Evolutionary conservation across 2,113 vertebrate genomes (phyloP).

Genomic region (Tachysurus vachellii): DNA sequence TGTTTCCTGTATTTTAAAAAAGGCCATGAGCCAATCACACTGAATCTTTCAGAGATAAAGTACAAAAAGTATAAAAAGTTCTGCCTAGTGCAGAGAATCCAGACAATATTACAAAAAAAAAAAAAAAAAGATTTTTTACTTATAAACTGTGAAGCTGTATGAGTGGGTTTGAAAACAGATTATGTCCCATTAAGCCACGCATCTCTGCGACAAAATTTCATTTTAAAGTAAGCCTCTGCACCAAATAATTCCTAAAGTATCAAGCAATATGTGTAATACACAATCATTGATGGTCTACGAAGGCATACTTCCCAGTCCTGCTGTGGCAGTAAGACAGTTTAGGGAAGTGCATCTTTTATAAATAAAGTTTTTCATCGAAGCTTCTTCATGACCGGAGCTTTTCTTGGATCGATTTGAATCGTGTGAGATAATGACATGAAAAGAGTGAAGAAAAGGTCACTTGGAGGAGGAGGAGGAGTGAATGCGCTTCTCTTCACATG

Average conservation of each 20-base stretch:
- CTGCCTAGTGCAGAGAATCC: background rate
- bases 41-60: background rate
- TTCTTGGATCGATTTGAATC: background rate
- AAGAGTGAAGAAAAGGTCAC: slow-evolving; percentile 33
- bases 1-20: background rate
- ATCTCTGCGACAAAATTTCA: background rate
- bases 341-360: background rate
- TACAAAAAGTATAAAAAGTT: background rate
- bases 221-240: background rate
- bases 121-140: background rate
- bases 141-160: background rate
- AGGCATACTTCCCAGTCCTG: background rate
- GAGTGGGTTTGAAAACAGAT: background rate
- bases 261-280: background rate
- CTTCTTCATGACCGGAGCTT: background rate
- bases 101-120: background rate
- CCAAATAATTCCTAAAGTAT: background rate
- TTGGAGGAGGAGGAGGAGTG: slow-evolving; percentile 24
- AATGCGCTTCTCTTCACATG: slow-evolving; percentile 56
- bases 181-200: background rate
- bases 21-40: background rate
- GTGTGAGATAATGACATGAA: slow-evolving; percentile 17
- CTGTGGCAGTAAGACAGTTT: background rate
- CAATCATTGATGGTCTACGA: background rate
- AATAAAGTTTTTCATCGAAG: background rate